Evolutionary conservation across 2,888 invertebrate species (phyloP).

Genomic region (Rambutsinella grinnellia): DNA sequence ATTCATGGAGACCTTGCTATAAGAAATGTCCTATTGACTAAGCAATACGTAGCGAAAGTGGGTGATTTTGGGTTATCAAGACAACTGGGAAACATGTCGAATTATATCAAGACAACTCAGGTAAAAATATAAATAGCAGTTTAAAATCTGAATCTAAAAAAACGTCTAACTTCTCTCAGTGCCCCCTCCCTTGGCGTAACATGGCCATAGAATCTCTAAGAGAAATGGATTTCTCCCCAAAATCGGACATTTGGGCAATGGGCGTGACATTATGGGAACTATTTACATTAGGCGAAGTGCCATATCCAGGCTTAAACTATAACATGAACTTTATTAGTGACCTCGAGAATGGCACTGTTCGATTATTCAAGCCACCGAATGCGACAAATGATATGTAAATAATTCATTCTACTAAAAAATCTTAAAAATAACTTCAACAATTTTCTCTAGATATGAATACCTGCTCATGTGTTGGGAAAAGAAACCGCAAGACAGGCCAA

Average conservation of each 20-base stretch:
- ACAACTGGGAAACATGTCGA: slow-evolving; percentile 39
- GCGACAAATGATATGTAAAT: slow-evolving; percentile 29
- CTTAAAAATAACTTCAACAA: background rate
- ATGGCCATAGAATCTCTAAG: slow-evolving; percentile 55
- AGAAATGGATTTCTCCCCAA: slow-evolving; percentile 66
- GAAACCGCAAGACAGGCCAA: slow-evolving; percentile 16
- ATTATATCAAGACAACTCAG: slow-evolving; percentile 34
- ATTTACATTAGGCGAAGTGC: slow-evolving; percentile 66
- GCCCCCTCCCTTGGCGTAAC: slow-evolving; percentile 65
- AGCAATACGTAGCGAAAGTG: slow-evolving; percentile 43
- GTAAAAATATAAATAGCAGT: slow-evolving; percentile 1
- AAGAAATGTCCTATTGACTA: slow-evolving; percentile 45
- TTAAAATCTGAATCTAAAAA: background rate
- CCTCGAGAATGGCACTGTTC: background rate
- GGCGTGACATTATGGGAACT: slow-evolving; percentile 68
- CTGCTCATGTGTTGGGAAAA: slow-evolving; percentile 35
- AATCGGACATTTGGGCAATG: slow-evolving; percentile 68
- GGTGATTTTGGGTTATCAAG: slow-evolving; percentile 56
- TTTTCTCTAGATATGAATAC: slow-evolving; percentile 20
- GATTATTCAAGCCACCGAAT: slow-evolving; percentile 30
- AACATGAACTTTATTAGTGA: slow-evolving; percentile 26
- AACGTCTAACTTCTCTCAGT: background rate
- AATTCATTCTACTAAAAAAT: background rate
- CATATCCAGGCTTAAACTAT: slow-evolving; percentile 42
- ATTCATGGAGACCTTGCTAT: slow-evolving; percentile 56